Base-by-base conservation (phyloP, 1,140 invertebrate genomes). In the Oryctes rhinoceros region DNA sequence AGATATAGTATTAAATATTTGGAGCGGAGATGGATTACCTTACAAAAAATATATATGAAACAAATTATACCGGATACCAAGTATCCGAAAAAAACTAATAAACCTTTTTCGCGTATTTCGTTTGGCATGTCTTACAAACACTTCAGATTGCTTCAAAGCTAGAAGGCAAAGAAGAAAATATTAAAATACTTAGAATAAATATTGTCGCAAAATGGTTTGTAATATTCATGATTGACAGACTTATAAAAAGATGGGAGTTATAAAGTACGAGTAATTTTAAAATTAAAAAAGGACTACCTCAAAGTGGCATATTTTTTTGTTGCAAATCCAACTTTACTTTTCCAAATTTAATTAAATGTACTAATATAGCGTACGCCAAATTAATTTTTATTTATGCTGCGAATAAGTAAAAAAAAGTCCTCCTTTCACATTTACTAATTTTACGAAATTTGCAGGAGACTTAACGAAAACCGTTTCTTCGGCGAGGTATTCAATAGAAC, bases 1-100 rank as follows among this genome's bases (percentile, higher is more conserved):
- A 47, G 75, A 76, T 76, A 74, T 76, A 71, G 65, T 35, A 9
- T 59, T 59, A 59, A 59, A 18, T 24, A 24, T 15, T 24, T 24
- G 20, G n/a, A 76, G 39, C 35, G 37, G 37, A 20, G 75, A 76
- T 76, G 20, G 18, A 49, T 18, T 76, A 18, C 75, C 47, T 76
- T 76, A 18, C 18, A 7, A 76, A 18, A 15, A 74, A 30, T 37
- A 13, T n/a, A 74, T 30, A 30, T 30, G 0, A 30, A 30, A 35
- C 9, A 18, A 65, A 65, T 18, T 65, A 65, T 0, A 65, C 1
- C 1, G 6, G 5, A 65, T 65, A 65, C 13, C n/a, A 18, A n/a
- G 13, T 18, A 65, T n/a, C n/a, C 2, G n/a, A 65, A 65, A 65
- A 59, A 65, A 65, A 65, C 1, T 44, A 44, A 44, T 44, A 44